Base-by-base conservation (phyloP, 2,797 vertebrate species). In the Sebastolobus altivelis region DNA sequence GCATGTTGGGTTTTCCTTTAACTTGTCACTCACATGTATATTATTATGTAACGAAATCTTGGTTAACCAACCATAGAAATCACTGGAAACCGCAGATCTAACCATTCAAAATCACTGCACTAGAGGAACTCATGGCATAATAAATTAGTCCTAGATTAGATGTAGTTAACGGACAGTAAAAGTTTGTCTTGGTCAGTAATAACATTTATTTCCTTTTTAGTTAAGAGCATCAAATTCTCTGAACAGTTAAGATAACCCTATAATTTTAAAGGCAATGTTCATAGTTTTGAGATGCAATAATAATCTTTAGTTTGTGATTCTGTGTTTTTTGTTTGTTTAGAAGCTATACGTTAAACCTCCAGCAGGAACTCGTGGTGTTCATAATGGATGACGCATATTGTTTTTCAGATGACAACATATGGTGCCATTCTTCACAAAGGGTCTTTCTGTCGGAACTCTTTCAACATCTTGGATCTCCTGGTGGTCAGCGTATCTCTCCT, bases 391-490 rank as follows among this genome's bases (percentile, higher is more conserved):
- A 60, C 6, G 31, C 0, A 1, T 37, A 10, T 52, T 70, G 0
- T 49, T 2, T 84, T 88, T 38, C 85, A 99, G 98, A 99, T 99
- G 98, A 99, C 97, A 2, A 94, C 97, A 20, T 99, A 97, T 0
- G 98, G 97, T 0, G 98, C 98, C 18, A 96, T 99, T 89, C 95
- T 99, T 82, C 98, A 99, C 90, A 96, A 97, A 88, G 98, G 98
- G 29, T 99, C 98, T 67, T 99, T 99, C 93, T 99, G 98, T 88
- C 95, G 98, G 52, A 99, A 98, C 89, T 98, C 95, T 31, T 99
- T 99, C 93, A 99, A 99, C 84, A 98, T 99, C 83, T 91, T 99
- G 40, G 98, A 99, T 84, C 94, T 99, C 66, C 88, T 99, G 75
- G 98, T 99, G 63, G 98, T 99, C 0, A 96, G 97, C 0, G 98